Percentiles rank a stretch among this genome's conserved stretches.
Conservation (phyloP, 1,140 invertebrate genomes). For the Pantala flavescens region DNA sequence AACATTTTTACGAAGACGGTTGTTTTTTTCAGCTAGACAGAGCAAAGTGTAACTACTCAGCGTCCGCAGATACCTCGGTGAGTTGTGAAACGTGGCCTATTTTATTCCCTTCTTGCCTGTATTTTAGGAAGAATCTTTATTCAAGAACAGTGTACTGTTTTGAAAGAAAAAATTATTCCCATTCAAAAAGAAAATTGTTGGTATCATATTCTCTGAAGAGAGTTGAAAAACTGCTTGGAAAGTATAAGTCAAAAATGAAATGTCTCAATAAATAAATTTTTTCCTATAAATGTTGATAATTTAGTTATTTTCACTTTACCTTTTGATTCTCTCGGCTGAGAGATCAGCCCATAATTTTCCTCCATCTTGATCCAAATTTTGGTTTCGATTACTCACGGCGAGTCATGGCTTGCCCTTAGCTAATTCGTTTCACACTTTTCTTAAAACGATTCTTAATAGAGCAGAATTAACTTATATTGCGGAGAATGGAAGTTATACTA, state of each 20-base stretch:
- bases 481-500: no score
- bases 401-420: no score
- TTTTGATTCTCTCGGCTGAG: no score
- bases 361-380: no score
- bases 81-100: slow-evolving; percentile 2
- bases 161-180: background rate
- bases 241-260: background rate
- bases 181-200: background rate
- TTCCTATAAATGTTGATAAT: background rate
- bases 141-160: background rate
- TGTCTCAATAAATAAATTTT: background rate
- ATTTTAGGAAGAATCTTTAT: background rate
- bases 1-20: background rate
- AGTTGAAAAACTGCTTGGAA: slow-evolving; percentile 2
- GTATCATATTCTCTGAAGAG: background rate
- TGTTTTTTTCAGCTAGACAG: background rate
- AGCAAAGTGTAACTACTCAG: background rate
- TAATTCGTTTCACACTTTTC: no score
- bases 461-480: no score
- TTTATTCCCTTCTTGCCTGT: background rate
- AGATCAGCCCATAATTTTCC: no score
- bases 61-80: slow-evolving; percentile 6
- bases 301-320: no score
- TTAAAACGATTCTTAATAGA: no score
- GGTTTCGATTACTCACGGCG: no score